Conservation (phyloP, 1,140 invertebrate genomes). For the Bathynomus jamesi region DNA sequence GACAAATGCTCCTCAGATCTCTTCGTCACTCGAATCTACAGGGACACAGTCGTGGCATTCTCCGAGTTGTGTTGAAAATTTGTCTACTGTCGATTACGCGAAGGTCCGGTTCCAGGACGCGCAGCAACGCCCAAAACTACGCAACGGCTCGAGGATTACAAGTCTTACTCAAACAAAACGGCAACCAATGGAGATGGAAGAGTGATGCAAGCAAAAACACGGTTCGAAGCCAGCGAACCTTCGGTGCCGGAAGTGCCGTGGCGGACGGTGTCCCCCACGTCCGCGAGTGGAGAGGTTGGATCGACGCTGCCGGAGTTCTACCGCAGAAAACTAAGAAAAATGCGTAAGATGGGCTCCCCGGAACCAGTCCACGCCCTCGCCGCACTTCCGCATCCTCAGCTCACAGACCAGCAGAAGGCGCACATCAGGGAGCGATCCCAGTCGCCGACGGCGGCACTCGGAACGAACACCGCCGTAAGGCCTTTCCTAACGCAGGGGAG, state of each 20-base stretch:
- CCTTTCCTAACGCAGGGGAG: constrained; percentile 81
- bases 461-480: constrained; percentile 50
- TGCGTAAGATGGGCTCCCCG: constrained; percentile 38
- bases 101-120: constrained; percentile 57
- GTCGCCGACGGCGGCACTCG: constrained; percentile 35
- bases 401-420: constrained; percentile 57
- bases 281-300: constrained; percentile 38
- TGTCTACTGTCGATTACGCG: constrained; percentile 56
- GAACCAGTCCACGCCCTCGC: constrained; percentile 30
- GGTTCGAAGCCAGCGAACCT: constrained; percentile 40
- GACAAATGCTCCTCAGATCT: constrained; percentile 5
- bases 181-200: constrained; percentile 42
- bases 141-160: constrained; percentile 50
- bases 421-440: constrained; percentile 48
- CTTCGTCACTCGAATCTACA: constrained; percentile 16
- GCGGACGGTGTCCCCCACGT: constrained; percentile 41
- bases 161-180: constrained; percentile 39
- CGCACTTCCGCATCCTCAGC: constrained; percentile 57
- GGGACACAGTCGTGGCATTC: constrained; percentile 19
- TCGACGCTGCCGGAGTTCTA: constrained; percentile 33
- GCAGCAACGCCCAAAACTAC: constrained; percentile 47
- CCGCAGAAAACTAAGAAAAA: constrained; percentile 36
- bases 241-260: constrained; percentile 27
- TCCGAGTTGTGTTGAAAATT: constrained; percentile 50
- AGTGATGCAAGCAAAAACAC: constrained; percentile 39